A percentile compares a stretch with the other conserved stretches of the same genome.
Conservation (phyloP, 2,888 invertebrate genomes). For the Ctenicera cuprea region DNA sequence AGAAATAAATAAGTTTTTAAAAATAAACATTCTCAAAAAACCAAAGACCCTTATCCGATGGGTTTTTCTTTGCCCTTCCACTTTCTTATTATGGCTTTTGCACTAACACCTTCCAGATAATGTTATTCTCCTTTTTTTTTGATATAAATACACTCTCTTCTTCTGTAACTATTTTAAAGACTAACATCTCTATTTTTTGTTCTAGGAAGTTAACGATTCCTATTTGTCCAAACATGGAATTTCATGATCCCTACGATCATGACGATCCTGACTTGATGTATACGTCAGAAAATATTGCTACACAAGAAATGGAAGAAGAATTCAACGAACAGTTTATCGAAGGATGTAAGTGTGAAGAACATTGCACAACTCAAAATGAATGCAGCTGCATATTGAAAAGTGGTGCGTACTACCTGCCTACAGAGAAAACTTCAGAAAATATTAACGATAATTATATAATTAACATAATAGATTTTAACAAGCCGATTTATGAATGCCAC, state of each 20-base stretch:
- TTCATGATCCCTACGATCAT: slow-evolving; percentile 72
- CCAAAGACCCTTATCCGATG: too few relatives aligned
- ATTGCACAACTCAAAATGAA: slow-evolving; percentile 61
- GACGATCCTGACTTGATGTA: slow-evolving; percentile 75
- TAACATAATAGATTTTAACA: slow-evolving; percentile 54
- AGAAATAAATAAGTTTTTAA: too few relatives aligned
- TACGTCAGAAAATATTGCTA: slow-evolving; percentile 79
- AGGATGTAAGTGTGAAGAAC: slow-evolving; percentile 59
- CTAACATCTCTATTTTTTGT: background rate
- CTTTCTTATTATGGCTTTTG: too few relatives aligned
- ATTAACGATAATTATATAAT: slow-evolving; percentile 51
- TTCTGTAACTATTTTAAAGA: too few relatives aligned
- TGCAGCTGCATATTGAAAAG: slow-evolving; percentile 62
- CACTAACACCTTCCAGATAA: too few relatives aligned
- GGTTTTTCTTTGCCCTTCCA: too few relatives aligned
- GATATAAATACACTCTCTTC: too few relatives aligned
- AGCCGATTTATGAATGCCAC: slow-evolving; percentile 81
- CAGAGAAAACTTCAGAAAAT: slow-evolving; percentile 30
- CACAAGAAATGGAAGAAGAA: slow-evolving; percentile 59
- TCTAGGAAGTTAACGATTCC: too few relatives aligned
- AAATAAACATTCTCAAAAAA: too few relatives aligned
- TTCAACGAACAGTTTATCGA: slow-evolving; percentile 53
- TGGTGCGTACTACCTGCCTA: slow-evolving; percentile 49
- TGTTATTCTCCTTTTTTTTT: too few relatives aligned
- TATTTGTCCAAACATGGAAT: too few relatives aligned